Percentiles rank a stretch among this genome's conserved stretches.
phyloP scores from a whole-genome alignment of 2,797 vertebrate species.

The Onychomys leucogaster region DNA sequence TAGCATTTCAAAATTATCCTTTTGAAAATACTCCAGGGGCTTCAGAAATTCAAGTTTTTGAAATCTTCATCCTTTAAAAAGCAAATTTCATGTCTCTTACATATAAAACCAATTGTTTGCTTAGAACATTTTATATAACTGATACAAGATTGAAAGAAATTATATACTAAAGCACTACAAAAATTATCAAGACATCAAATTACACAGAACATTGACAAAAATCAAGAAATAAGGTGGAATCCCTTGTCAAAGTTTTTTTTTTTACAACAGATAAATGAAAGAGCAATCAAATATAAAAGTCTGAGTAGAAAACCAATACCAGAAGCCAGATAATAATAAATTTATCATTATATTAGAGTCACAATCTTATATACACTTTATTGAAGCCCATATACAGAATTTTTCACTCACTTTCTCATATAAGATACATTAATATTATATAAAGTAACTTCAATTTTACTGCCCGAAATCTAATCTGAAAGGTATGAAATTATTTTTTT shows the following conservation, averaged over 20 bases:
- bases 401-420: slow-evolving; percentile 24
- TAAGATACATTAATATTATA: slow-evolving; percentile 53
- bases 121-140: slow-evolving; percentile 33
- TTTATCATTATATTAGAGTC: slow-evolving; percentile 1
- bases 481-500: slow-evolving; percentile 51
- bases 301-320: background rate
- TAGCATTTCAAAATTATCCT: background rate
- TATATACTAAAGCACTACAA: background rate
- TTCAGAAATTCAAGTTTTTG: background rate
- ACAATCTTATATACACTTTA: background rate
- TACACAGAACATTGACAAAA: slow-evolving; percentile 16
- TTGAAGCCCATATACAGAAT: background rate
- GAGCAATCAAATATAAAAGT: background rate
- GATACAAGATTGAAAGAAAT: slow-evolving; percentile 35
- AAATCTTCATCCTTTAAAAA: slow-evolving; percentile 1
- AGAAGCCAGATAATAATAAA: slow-evolving; percentile 24
- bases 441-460: slow-evolving; percentile 60
- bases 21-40: background rate
- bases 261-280: background rate
- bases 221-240: background rate
- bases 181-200: slow-evolving; percentile 30
- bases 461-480: slow-evolving; percentile 59
- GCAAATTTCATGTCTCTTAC: background rate
- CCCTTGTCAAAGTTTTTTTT: background rate
- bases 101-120: background rate